Conservation (phyloP, 2,888 invertebrate species). For the Pherbina coryleti region DNA sequence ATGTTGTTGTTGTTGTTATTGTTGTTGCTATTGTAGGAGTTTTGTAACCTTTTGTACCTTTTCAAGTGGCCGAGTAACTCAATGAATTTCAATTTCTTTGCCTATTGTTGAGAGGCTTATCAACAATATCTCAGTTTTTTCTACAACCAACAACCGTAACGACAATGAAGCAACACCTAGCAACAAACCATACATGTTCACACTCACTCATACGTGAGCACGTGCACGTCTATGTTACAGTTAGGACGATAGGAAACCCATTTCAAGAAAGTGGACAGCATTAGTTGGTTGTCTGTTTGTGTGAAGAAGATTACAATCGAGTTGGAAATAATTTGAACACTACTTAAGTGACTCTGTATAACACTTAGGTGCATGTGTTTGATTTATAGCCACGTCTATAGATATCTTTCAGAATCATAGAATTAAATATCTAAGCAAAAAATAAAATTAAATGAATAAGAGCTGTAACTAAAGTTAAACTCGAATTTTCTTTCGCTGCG, state of each 20-base stretch:
- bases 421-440: too few relatives aligned
- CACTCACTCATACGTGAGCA: neutral
- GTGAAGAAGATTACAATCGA: neutral
- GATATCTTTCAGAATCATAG: too few relatives aligned
- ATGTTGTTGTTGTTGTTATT: neutral
- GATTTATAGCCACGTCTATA: too few relatives aligned
- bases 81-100: conserved; percentile 18
- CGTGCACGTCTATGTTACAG: neutral
- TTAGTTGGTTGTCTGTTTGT: neutral
- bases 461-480: too few relatives aligned
- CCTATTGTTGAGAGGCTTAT: conserved; percentile 11
- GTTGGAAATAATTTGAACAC: neutral
- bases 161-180: neutral
- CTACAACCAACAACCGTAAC: neutral
- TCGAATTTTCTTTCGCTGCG: too few relatives aligned
- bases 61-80: conserved; percentile 14
- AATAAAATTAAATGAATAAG: too few relatives aligned
- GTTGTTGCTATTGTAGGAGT: neutral
- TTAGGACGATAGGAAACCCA: neutral
- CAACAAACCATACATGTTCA: neutral
- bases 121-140: neutral
- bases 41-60: neutral
- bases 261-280: neutral
- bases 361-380: too few relatives aligned
- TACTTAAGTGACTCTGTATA: too few relatives aligned